Evolutionary conservation across 1,140 invertebrate species (phyloP), one percentile per base, ranked within the genome.

Genomic region (Ceratosolen fusciceps): DNA sequence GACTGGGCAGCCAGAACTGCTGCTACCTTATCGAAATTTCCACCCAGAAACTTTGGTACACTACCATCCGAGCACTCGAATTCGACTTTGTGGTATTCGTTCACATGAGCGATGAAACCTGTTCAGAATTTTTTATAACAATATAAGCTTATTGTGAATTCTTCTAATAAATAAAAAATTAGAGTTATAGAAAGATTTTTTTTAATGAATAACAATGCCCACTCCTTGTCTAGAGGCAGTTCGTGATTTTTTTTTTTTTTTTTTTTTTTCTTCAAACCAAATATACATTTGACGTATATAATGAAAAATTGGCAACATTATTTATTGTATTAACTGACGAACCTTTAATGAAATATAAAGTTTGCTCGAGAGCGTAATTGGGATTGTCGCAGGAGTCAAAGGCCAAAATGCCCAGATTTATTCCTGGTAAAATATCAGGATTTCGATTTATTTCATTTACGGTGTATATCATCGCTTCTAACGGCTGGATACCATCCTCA

Each of bases 391-490:
- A 93, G 16, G 90, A 91, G 83, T 93, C 92, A 70, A 92, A 85
- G 0, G 90, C 92, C 21, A 92, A 29, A 0, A 90, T 87, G 0
- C 92, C 92, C 0, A 93, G 83, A 3, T 78, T 85, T 67, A 93
- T 87, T 0, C 92, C 92, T 7, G 91, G 92, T 3, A 93, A 83
- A 26, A 93, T 85, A 4, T 70, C 77, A 0, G 85, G 81, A 82
- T 92, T 85, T 0, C 84, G 75, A 85, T 93, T 93, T 67, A 93
- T 92, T 75, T 91, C 88, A 43, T 89, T 85, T 8, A 93, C 73
- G 0, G 91, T 92, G 82, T 89, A 93, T 4, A 93, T 82, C 81
- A 93, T 86, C 1, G 92, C 92, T 84, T 93, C 92, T 74, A 93
- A 78, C 1, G 92, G 90, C 73, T 92, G 91, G 58, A 93, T 88